Evolutionary conservation across 2,113 vertebrate genomes (phyloP).

Genomic region (Entelurus aequoreus): DNA sequence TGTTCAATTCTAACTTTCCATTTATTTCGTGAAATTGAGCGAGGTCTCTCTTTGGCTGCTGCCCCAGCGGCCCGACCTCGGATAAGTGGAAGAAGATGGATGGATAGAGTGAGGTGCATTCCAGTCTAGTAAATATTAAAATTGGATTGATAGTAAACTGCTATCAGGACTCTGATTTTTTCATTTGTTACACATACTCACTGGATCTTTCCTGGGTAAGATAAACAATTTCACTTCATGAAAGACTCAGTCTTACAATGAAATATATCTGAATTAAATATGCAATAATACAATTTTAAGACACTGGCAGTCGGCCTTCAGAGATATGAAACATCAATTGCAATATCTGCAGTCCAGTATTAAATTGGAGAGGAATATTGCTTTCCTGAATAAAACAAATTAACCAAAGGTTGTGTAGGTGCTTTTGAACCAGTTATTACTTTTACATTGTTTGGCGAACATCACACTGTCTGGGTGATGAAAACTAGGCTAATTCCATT

Average conservation of each 20-base stretch:
- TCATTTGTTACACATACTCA: no score
- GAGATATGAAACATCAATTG: conserved; percentile 34
- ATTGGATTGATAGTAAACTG: no score
- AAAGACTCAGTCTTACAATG: conserved; percentile 13
- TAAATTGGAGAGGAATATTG: conserved; percentile 20
- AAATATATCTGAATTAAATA: conserved; percentile 38
- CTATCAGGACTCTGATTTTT: no score
- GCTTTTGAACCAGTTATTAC: conserved; percentile 12
- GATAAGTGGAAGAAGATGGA: no score
- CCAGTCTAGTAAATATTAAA: no score
- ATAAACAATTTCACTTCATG: conserved; percentile 1
- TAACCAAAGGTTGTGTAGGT: conserved; percentile 10
- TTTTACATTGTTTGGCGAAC: conserved; percentile 17
- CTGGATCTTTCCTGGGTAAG: conserved; percentile 17
- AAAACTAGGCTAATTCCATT: conserved; percentile 22
- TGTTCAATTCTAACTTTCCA: no score
- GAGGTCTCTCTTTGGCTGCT: no score
- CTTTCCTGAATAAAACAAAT: conserved; percentile 36
- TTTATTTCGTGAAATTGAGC: no score
- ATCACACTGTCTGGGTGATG: conserved; percentile 25
- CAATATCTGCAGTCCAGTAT: conserved; percentile 14
- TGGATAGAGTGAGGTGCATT: no score
- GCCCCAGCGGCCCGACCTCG: background rate
- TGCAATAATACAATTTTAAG: conserved; percentile 20
- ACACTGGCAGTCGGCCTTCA: conserved; percentile 25